Evolutionary conservation across 2,888 invertebrate genomes (phyloP), one percentile per base, ranked within the genome.

Genomic region (Andrena fulva): DNA sequence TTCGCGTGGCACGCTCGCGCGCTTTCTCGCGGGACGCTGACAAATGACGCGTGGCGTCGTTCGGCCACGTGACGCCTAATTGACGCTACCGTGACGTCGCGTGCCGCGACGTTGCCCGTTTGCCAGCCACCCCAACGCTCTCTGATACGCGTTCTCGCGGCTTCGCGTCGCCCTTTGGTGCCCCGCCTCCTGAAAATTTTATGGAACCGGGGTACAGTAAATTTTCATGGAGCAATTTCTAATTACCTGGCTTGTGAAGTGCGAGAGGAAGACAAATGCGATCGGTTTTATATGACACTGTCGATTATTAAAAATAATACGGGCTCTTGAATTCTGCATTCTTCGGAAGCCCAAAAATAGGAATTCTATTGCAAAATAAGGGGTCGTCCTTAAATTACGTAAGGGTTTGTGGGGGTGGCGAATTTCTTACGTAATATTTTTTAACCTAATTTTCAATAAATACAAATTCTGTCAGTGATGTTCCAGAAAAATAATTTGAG

Each of bases 21-120:
- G 20, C 75, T 86, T 75, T 82, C 76, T 80, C 78, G 77, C 80
- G 76, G 81, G 85, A 88, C 87, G 89, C 91, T 93, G 92, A 93
- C 93, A 93, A 93, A 93, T 92, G 93, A 92, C 93, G 92, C 93
- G 92, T 91, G 91, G 85, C 91, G 90, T 88, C 85, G 92, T 87
- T 89, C 89, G 83, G 92, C 89, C 93, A 93, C 93, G 93, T 91
- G 93, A 92, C 93, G 91, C 89, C 93, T 94, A 93, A 94, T 94
- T 93, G 93, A 93, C 92, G 89, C 86, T 89, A 91, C 92, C 93
- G 93, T 93, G 93, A 93, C 93, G 93, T 93, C 93, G 93, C 93
- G 93, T 93, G 93, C 87, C 92, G 77, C 80, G 77, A 81, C 82
- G 54, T 27, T 69, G 67, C 62, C 48, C 77, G 81, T 82, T 84